A percentile compares a stretch with the other conserved stretches of the same genome.
phyloP scores from a whole-genome alignment of 2,888 invertebrate species.

The Torymus texanus region DNA sequence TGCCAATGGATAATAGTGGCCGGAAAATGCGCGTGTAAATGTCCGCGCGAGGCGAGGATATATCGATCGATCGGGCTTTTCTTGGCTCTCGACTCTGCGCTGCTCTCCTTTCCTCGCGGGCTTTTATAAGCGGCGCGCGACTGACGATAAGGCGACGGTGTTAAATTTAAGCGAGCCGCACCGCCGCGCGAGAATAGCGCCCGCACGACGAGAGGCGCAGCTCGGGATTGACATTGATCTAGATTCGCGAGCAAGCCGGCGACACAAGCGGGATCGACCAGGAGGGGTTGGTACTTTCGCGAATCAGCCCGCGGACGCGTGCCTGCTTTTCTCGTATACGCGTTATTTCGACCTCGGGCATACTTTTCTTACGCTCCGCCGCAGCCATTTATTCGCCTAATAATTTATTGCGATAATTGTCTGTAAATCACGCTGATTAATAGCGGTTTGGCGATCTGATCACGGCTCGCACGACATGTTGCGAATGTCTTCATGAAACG shows the following conservation, averaged over 20 bases:
- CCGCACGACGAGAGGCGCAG: not conserved
- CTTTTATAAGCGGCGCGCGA: not conserved
- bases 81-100: not conserved
- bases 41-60: conserved; percentile 21
- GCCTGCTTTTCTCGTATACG: too few species aligned
- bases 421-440: too few species aligned
- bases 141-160: conserved; percentile 26
- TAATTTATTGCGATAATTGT: too few species aligned
- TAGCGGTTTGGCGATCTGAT: too few species aligned
- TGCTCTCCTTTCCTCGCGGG: not conserved
- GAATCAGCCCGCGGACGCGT: too few species aligned
- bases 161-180: conserved; percentile 34
- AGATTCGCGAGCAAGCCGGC: not conserved
- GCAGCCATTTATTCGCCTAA: too few species aligned
- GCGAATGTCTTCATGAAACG: too few species aligned
- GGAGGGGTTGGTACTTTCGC: too few species aligned
- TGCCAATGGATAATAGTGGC: conserved; percentile 50
- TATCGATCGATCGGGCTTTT: not conserved
- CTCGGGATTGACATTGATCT: conserved; percentile 38
- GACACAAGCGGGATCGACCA: too few species aligned
- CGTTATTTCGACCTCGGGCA: too few species aligned
- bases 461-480: too few species aligned
- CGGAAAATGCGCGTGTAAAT: conserved; percentile 50
- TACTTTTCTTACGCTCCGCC: too few species aligned
- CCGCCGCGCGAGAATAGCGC: not conserved